Evolutionary conservation across 2,888 invertebrate genomes (phyloP).

Genomic region (Podotricha telesiphe): DNA sequence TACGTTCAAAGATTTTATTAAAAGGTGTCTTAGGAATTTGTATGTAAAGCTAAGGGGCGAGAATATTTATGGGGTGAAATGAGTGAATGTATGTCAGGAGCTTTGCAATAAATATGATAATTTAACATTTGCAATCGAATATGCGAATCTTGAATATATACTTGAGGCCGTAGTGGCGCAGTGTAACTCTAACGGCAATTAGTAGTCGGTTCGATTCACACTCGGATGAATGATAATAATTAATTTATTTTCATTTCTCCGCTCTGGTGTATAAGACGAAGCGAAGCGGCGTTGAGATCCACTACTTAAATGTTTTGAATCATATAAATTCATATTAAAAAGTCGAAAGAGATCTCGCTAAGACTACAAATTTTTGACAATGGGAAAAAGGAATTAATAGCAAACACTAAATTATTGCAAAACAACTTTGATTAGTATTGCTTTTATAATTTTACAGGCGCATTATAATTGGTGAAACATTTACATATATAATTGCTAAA

Average conservation of each 20-base stretch:
- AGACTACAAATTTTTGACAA: too few relatives aligned
- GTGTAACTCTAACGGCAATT: too few relatives aligned
- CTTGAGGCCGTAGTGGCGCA: too few relatives aligned
- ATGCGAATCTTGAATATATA: background rate
- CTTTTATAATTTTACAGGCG: slow-evolving; percentile 10
- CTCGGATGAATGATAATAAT: too few relatives aligned
- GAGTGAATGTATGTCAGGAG: slow-evolving; percentile 18
- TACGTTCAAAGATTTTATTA: slow-evolving; percentile 35
- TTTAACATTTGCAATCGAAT: slow-evolving; percentile 15
- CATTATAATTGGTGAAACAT: background rate
- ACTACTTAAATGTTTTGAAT: too few relatives aligned
- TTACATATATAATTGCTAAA: slow-evolving; percentile 11
- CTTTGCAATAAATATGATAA: slow-evolving; percentile 20
- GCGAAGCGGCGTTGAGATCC: too few relatives aligned
- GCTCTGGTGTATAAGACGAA: too few relatives aligned
- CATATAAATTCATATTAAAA: too few relatives aligned
- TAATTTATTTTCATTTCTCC: too few relatives aligned
- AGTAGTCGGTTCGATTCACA: too few relatives aligned
- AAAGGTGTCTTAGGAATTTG: slow-evolving; percentile 39
- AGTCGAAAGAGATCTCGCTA: too few relatives aligned
- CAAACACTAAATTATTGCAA: slow-evolving; percentile 3
- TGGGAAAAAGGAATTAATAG: too few relatives aligned
- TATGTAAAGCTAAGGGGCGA: slow-evolving; percentile 36
- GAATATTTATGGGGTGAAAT: slow-evolving; percentile 38
- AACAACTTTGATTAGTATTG: background rate